Evolutionary conservation across 2,888 invertebrate genomes (phyloP).

Genomic region (Ptilodon capucinus): DNA sequence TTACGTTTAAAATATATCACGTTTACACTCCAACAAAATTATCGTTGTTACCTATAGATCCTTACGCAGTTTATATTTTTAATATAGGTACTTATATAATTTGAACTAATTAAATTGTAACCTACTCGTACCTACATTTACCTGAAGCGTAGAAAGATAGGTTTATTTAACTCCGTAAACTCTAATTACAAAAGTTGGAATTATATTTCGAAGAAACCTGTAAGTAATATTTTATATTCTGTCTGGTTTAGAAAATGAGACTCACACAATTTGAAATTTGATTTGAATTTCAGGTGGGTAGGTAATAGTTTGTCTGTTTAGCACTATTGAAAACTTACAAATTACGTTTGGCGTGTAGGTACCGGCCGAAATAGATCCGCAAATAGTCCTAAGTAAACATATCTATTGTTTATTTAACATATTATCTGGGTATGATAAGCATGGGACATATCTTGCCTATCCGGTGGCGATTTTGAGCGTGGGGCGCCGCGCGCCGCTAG

Average conservation of each 20-base stretch:
- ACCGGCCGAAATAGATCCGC: slow-evolving; percentile 25
- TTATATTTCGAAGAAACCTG: not conserved
- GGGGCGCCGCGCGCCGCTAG: slow-evolving; percentile 37
- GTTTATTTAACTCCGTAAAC: slow-evolving; percentile 6
- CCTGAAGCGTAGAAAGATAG: not conserved
- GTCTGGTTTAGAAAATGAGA: not conserved
- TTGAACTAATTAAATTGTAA: too few relatives aligned
- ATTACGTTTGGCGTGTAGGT: slow-evolving; percentile 18
- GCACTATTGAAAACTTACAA: slow-evolving; percentile 5
- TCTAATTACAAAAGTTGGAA: slow-evolving; percentile 6
- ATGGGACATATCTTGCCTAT: slow-evolving; percentile 30
- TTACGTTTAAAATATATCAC: slow-evolving; percentile 72
- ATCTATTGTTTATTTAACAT: slow-evolving; percentile 48
- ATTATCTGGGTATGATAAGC: slow-evolving; percentile 34
- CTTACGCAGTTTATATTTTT: too few relatives aligned
- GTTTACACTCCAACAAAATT: slow-evolving; percentile 54
- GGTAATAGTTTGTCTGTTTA: not conserved
- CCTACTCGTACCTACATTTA: too few relatives aligned
- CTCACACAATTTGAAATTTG: not conserved
- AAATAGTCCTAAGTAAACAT: slow-evolving; percentile 43
- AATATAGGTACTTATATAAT: too few relatives aligned
- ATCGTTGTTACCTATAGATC: slow-evolving; percentile 23
- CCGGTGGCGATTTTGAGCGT: slow-evolving; percentile 14
- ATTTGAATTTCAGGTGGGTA: not conserved
- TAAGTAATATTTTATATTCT: not conserved